A percentile compares a stretch with the other conserved stretches of the same genome.
These are phyloP conservation scores for Trematomus bernacchii DNA, from an alignment of 2,797 vertebrate genomes.

Conservation along the genomic window DNA sequence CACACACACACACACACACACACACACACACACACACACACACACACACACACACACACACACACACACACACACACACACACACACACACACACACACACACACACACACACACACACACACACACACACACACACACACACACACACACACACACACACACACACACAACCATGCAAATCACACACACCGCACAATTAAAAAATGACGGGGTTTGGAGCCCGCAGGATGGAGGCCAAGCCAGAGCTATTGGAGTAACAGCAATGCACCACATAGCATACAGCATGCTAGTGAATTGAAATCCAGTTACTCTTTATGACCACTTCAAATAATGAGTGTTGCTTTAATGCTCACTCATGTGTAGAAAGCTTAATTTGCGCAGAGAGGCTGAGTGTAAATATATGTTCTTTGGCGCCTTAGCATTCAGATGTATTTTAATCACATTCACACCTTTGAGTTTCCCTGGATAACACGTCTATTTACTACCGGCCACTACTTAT, in stretches of 20 bases:
- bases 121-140: conserved; percentile 28
- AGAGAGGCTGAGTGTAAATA: not conserved
- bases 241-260: not conserved
- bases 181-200: not conserved
- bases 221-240: conserved; percentile 11
- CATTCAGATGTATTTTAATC: conserved; percentile 10
- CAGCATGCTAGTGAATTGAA: not conserved
- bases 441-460: conserved; percentile 9
- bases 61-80: conserved; percentile 32
- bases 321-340: conserved; percentile 21
- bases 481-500: not conserved
- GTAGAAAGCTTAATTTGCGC: not conserved
- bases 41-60: conserved; percentile 39
- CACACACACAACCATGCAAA: conserved; percentile 56
- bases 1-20: conserved; percentile 19
- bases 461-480: conserved; percentile 1
- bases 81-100: conserved; percentile 35
- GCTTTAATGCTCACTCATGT: not conserved
- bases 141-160: conserved; percentile 42
- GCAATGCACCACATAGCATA: not conserved
- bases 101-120: conserved; percentile 37
- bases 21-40: conserved; percentile 13
- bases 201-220: conserved; percentile 21
- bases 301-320: conserved; percentile 9
- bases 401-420: not conserved